Percentiles rank a stretch among this genome's conserved stretches.
Conservation (phyloP, 2,113 vertebrate genomes). For the Azemiops feae region DNA sequence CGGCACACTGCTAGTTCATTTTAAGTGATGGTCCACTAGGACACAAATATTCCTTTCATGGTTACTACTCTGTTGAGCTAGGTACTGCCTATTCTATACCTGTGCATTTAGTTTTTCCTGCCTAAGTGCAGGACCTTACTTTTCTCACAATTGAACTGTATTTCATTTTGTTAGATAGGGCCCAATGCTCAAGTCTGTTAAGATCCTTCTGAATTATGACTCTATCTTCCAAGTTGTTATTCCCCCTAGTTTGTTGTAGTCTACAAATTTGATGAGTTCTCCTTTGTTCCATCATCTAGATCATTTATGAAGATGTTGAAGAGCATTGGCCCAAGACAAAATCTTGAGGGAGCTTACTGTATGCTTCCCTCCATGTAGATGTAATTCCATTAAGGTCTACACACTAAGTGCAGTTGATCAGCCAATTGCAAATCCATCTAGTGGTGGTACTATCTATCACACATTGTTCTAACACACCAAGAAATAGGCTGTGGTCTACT, state of each 20-base stretch:
- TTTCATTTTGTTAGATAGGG: neutral
- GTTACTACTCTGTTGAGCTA: neutral
- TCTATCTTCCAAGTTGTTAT: neutral
- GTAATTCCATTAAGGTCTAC: neutral
- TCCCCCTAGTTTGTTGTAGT: neutral
- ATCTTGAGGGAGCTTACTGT: neutral
- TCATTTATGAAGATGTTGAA: neutral
- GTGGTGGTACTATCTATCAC: neutral
- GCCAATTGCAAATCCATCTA: neutral
- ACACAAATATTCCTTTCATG: neutral
- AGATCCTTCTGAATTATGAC: neutral
- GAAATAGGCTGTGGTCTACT: neutral
- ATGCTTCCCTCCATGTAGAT: neutral
- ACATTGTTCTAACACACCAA: neutral
- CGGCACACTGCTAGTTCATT: neutral
- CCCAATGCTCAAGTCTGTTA: neutral
- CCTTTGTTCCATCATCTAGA: neutral
- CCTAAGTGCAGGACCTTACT: neutral
- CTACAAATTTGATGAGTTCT: neutral
- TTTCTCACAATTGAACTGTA: neutral
- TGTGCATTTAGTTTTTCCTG: neutral
- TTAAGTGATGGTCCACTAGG: neutral
- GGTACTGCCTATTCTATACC: neutral
- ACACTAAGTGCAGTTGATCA: neutral
- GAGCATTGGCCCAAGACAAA: neutral